Evolutionary conservation across 37 sponge, comb jelly and placozoan species (phyloP).

Genomic region (Aphrocallistes beatrix): DNA sequence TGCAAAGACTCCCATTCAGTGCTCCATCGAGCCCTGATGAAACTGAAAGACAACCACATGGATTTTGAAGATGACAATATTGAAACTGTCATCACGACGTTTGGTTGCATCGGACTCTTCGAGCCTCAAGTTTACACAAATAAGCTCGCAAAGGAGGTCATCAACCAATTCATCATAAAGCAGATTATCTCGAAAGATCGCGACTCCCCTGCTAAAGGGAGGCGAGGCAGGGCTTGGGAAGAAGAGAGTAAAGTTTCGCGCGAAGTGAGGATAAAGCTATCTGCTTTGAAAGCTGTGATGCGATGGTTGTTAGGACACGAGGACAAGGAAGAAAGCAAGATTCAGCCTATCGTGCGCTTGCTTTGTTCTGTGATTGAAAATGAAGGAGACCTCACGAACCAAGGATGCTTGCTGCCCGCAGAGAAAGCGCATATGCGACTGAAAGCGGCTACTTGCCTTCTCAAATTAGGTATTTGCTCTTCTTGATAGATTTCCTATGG

Average conservation of each 20-base stretch:
- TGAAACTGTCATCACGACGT: not conserved
- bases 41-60: not conserved
- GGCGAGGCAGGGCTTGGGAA: not conserved
- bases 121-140: not conserved
- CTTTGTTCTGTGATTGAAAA: not conserved
- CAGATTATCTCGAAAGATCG: not conserved
- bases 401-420: not conserved
- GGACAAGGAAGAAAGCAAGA: not conserved
- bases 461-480: slow-evolving; percentile 11
- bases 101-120: not conserved
- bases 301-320: not conserved
- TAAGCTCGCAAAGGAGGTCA: not conserved
- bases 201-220: not conserved
- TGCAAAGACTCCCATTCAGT: slow-evolving; percentile 7
- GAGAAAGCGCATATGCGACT: slow-evolving; percentile 8
- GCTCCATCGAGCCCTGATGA: not conserved
- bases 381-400: slow-evolving; percentile 13
- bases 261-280: not conserved
- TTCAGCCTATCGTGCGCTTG: not conserved
- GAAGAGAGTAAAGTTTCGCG: not conserved
- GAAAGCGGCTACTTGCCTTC: not conserved
- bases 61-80: slow-evolving; percentile 8
- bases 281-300: not conserved
- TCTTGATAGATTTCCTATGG: not conserved
- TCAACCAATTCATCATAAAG: not conserved